Base-by-base conservation (phyloP, 1,140 invertebrate species). In the Sycobia sp. region DNA sequence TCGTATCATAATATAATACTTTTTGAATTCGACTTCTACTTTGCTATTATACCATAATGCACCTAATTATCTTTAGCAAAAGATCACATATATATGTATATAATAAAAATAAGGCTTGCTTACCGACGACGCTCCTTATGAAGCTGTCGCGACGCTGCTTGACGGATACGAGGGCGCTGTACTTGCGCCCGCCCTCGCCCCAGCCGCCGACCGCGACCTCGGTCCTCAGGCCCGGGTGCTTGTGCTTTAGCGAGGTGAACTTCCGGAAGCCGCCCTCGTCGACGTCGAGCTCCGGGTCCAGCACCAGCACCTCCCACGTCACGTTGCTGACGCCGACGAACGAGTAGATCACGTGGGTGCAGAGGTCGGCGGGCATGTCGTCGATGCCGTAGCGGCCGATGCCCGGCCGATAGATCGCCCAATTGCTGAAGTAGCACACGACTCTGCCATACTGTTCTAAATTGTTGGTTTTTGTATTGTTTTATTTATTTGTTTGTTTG, bases 371-470 rank as follows among this genome's bases (percentile, higher is more conserved):
- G 0, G 92, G 93, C 50, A 95, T 87, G 73, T 95, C 91, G 43
- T 93, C 88, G 44, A 95, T 87, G 1, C 84, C 88, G 71, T 95
- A 95, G 36, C 86, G 88, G 4, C 92, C 92, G 7, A 91, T 80
- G 5, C 88, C 91, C 1, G 91, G 91, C 34, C 93, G 83, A 77
- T 94, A 91, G n/a, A 94, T 86, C 4, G 93, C 93, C 94, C 93
- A 96, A 72, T 94, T 94, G 73, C 91, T 93, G 81, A 93, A 95
- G 83, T 95, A 95, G 72, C 92, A 95, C 25, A 92, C 90, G 49
- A 93, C 39, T 47, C 66, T 11, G 10, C 41, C 59, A 20, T 46
- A 44, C 36, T 55, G 18, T 8, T 61, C 57, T n/a, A n/a, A n/a
- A n/a, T n/a, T n/a, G n/a, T n/a, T n/a, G n/a, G n/a, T n/a, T n/a